A percentile compares a stretch with the other conserved stretches of the same genome.
These are phyloP conservation scores for Leucozona laternaria DNA, from an alignment of 2,888 invertebrate species.

Conservation along the genomic window DNA sequence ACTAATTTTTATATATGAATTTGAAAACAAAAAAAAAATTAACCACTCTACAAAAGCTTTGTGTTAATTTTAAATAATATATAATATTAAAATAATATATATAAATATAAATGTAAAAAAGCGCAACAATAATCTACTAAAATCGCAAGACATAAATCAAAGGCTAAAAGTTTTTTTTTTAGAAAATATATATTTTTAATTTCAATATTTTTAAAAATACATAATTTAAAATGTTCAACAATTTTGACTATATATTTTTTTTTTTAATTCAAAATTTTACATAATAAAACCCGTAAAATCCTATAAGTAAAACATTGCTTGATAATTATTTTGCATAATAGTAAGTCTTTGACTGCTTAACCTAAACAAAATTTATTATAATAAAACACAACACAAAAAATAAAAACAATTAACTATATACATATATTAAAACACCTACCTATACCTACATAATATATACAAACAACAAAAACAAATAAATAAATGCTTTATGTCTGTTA, in stretches of 20 bases:
- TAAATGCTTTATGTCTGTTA: conserved; percentile 70
- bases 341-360: conserved; percentile 26
- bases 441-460: conserved; percentile 12
- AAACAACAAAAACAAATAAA: background rate
- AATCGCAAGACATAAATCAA: conserved; percentile 27
- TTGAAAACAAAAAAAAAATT: conserved; percentile 29
- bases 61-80: conserved; percentile 27
- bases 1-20: conserved; percentile 67
- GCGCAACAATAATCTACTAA: conserved; percentile 40
- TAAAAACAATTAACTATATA: conserved; percentile 29
- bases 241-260: background rate
- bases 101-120: background rate
- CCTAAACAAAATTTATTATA: conserved; percentile 3
- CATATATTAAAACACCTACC: conserved; percentile 34
- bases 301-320: background rate
- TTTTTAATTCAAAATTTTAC: background rate
- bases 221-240: background rate
- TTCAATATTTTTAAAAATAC: background rate
- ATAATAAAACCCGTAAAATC: background rate
- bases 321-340: background rate
- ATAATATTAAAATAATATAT: background rate
- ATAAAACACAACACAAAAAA: conserved; percentile 14
- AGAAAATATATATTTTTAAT: background rate
- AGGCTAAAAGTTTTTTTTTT: background rate
- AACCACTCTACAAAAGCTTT: conserved; percentile 59